Evolutionary conservation across 1,140 invertebrate genomes (phyloP), one percentile per base, ranked within the genome.

Genomic region (Gerris buenoi): DNA sequence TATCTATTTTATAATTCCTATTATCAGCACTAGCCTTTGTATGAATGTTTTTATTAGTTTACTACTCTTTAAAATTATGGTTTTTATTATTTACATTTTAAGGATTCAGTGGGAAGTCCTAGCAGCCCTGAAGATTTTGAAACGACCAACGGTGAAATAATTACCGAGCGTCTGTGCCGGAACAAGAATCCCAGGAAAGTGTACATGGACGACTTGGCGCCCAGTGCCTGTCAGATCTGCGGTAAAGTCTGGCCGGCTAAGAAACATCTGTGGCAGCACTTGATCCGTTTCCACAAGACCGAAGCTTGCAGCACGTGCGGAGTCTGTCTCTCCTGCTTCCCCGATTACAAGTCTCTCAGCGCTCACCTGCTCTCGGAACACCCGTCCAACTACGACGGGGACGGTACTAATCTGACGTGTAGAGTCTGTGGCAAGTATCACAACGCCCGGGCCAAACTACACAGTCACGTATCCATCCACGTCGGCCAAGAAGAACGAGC

Each of bases 261-360:
- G 68, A 83, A 83, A 69, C 83, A 84, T 69, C 72, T 84, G 0
- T 85, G 83, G 83, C 83, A 84, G 70, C 83, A 85, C 72, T 74
- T 84, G 25, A 84, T 84, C 28, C 74, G 83, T 10, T 83, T 82
- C 69, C 83, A 85, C 72, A 77, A 80, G 27, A 73, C 75, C 1
- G 81, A 81, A 67, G 82, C 83, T 0, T 82, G 82, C 0, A 81
- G 82, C 0, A 81, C 83, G 1, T 85, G 83, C 67, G 83, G 83
- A 0, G 83, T 85, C 29, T 84, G 83, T 68, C 69, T 84, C 18
- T 81, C 83, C 71, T 76, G 83, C 0, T 83, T 82, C 70, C 73
- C 73, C 5, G 77, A 74, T 23, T 85, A 84, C 67, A 72, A 77
- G 22, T 72, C 77, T 58, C 70, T 85, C 0, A 77, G 80, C n/a